These are phyloP conservation scores for Alviniconcha marisindica DNA, from an alignment of 1,140 invertebrate genomes.

Conservation along the genomic window DNA sequence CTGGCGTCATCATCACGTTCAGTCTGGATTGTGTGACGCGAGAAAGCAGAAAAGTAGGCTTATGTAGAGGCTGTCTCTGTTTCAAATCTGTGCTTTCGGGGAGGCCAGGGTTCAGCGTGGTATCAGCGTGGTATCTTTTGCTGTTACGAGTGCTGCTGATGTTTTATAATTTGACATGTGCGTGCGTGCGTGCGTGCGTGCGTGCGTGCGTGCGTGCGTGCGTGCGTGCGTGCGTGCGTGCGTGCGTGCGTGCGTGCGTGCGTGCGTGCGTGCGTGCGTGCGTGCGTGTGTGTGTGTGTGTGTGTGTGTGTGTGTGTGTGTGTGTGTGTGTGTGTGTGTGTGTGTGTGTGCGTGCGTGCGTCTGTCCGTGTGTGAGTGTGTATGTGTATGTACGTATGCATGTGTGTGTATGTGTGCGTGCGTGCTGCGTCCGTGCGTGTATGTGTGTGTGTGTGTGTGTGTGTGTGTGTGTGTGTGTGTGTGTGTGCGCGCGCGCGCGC, in stretches of 20 bases:
- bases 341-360: constrained; percentile 14
- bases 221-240: constrained; percentile 30
- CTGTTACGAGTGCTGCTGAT: too few species aligned
- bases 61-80: background rate
- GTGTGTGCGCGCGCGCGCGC: background rate
- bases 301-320: background rate
- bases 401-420: background rate
- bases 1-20: background rate
- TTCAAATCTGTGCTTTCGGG: background rate
- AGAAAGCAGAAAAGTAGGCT: background rate
- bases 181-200: constrained; percentile 13
- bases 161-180: background rate
- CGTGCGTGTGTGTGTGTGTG: constrained; percentile 21
- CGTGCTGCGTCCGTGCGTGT: background rate
- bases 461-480: background rate
- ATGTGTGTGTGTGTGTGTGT: background rate
- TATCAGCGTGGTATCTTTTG: too few species aligned
- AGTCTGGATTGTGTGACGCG: background rate
- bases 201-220: constrained; percentile 31
- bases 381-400: too few species aligned
- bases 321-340: background rate
- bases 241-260: constrained; percentile 6
- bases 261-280: background rate
- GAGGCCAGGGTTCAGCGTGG: too few species aligned
- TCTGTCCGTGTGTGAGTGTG: background rate